A percentile compares a stretch with the other conserved stretches of the same genome.
phyloP scores from a whole-genome alignment of 2,113 vertebrate species.

The Steatornis caripensis region DNA sequence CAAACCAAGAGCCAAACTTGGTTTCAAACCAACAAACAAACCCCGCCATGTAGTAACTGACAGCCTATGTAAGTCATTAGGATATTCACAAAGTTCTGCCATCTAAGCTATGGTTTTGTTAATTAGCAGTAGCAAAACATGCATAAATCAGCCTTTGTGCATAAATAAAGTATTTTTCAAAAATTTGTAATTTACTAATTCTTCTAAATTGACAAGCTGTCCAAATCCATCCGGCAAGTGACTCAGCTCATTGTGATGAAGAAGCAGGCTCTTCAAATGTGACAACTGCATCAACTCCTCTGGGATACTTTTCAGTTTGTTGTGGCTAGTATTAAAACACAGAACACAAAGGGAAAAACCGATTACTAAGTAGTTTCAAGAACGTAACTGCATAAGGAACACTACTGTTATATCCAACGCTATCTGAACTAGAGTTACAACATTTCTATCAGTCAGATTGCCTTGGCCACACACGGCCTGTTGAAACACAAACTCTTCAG shows the following conservation, averaged over 20 bases:
- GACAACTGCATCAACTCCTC: slow-evolving; percentile 78
- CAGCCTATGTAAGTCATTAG: neutral
- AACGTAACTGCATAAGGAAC: neutral
- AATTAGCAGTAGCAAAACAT: neutral
- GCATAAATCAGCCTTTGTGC: neutral
- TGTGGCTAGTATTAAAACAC: slow-evolving; percentile 77
- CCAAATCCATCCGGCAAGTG: slow-evolving; percentile 81
- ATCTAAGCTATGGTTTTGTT: fast-evolving
- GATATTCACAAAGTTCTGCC: neutral
- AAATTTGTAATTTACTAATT: slow-evolving; percentile 79
- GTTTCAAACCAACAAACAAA: neutral
- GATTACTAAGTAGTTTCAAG: neutral
- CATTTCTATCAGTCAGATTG: too few species aligned
- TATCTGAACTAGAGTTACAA: neutral
- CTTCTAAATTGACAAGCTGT: slow-evolving; percentile 80
- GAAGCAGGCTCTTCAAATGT: slow-evolving; percentile 79
- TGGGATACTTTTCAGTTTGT: slow-evolving; percentile 83
- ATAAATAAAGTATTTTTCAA: neutral
- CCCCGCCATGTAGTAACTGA: neutral
- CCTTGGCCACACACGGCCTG: fast-evolving
- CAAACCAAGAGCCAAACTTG: neutral
- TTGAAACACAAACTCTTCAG: neutral
- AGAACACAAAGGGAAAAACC: neutral
- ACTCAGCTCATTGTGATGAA: slow-evolving; percentile 87
- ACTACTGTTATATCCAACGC: fast-evolving